These are phyloP conservation scores for Thripadectes ignobilis DNA, from an alignment of 2,797 vertebrate genomes.

Conservation along the genomic window DNA sequence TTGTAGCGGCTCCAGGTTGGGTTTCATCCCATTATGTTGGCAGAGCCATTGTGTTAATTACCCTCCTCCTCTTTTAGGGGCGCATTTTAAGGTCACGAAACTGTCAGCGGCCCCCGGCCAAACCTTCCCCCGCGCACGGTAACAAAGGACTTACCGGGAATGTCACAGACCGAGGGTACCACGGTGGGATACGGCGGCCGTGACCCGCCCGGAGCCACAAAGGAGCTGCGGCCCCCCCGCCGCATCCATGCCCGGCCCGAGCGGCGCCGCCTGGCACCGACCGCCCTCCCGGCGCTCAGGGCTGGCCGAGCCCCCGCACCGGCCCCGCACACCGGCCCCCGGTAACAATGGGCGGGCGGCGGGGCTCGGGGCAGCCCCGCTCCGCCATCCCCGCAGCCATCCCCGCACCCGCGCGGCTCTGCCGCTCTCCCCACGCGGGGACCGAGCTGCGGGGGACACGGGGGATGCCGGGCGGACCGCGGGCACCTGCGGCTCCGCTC, in stretches of 20 bases:
- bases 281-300: constrained; percentile 37
- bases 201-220: constrained; percentile 67
- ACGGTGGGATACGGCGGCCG: constrained; percentile 60
- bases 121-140: constrained; percentile 19
- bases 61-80: neutral
- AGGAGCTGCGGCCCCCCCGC: constrained; percentile 41
- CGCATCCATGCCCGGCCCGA: constrained; percentile 18
- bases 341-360: constrained; percentile 76
- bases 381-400: constrained; percentile 25
- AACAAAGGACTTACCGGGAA: constrained; percentile 75
- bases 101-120: neutral
- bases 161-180: constrained; percentile 37
- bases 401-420: neutral
- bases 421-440: neutral
- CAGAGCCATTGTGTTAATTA: constrained; percentile 50
- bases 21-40: constrained; percentile 44
- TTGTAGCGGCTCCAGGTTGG: constrained; percentile 42
- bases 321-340: constrained; percentile 49
- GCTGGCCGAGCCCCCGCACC: constrained; percentile 41
- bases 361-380: constrained; percentile 74
- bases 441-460: neutral
- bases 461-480: neutral
- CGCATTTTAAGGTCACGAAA: constrained; percentile 9
- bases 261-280: neutral
- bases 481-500: constrained; percentile 36